Conservation (phyloP, 1,140 invertebrate genomes). For the Oscheius sp. region DNA sequence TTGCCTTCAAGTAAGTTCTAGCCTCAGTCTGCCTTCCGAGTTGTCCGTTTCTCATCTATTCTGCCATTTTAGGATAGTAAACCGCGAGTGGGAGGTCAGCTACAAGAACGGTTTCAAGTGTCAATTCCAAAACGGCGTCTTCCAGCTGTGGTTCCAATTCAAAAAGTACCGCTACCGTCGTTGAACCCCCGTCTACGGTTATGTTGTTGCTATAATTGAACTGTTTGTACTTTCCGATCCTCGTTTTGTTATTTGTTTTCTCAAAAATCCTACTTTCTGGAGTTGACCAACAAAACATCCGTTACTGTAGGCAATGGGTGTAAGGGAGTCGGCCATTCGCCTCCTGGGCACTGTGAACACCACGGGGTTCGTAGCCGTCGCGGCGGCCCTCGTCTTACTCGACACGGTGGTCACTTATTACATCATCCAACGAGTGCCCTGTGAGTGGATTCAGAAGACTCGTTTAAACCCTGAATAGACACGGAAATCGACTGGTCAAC, state of each 20-base stretch:
- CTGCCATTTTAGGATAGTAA: slow-evolving; percentile 13
- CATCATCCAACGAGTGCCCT: slow-evolving; percentile 47
- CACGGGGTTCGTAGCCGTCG: neutral
- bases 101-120: slow-evolving; percentile 95
- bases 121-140: slow-evolving; percentile 99
- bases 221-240: neutral
- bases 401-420: slow-evolving; percentile 35
- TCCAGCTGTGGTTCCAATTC: slow-evolving; percentile 98
- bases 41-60: neutral
- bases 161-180: slow-evolving; percentile 92
- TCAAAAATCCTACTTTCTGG: too few species aligned
- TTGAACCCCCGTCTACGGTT: slow-evolving; percentile 65
- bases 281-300: too few species aligned
- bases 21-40: neutral
- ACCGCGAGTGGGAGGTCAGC: slow-evolving; percentile 97
- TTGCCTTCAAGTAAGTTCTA: slow-evolving; percentile 97
- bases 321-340: neutral
- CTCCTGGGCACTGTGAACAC: slow-evolving; percentile 12
- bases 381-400: neutral
- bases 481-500: slow-evolving; percentile 60
- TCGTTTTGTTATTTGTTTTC: neutral
- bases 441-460: slow-evolving; percentile 32
- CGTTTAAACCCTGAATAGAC: slow-evolving; percentile 39
- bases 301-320: neutral
- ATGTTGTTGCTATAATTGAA: neutral